These are phyloP conservation scores for Protosalanx chinensis DNA, from an alignment of 2,797 vertebrate species.

Conservation along the genomic window DNA sequence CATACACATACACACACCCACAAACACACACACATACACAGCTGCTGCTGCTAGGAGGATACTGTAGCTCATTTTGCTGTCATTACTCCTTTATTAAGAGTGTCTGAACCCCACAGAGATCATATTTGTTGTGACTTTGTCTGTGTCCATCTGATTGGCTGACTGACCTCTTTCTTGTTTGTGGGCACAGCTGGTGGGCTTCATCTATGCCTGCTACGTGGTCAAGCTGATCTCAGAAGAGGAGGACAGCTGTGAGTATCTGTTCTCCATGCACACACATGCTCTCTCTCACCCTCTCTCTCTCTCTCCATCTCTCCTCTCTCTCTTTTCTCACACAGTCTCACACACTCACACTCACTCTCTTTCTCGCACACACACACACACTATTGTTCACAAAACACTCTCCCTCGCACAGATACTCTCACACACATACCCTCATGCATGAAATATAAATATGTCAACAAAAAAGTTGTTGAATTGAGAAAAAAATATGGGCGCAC, in stretches of 20 bases:
- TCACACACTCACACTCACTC: no score
- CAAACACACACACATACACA: no score
- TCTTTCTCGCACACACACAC: no score
- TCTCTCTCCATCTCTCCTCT: not conserved
- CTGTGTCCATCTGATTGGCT: slow-evolving; percentile 7
- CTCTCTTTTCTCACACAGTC: no score
- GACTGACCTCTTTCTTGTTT: slow-evolving; percentile 25
- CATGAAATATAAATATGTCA: not conserved
- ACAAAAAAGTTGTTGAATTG: not conserved
- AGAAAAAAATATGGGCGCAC: not conserved
- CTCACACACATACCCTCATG: not conserved
- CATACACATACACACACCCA: no score
- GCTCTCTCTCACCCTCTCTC: not conserved
- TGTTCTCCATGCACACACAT: not conserved
- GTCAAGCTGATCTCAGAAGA: slow-evolving; percentile 99
- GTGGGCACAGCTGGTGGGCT: slow-evolving; percentile 89
- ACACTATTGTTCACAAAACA: not conserved
- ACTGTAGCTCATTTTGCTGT: not conserved
- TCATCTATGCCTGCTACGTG: slow-evolving; percentile 99
- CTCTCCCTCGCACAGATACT: not conserved
- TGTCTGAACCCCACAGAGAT: not conserved
- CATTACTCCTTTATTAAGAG: not conserved
- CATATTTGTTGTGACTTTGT: slow-evolving; percentile 14
- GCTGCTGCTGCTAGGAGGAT: no score
- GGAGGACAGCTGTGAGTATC: slow-evolving; percentile 98